phyloP scores from a whole-genome alignment of 2,797 vertebrate genomes.

The Poeciliopsis paucimaculata region DNA sequence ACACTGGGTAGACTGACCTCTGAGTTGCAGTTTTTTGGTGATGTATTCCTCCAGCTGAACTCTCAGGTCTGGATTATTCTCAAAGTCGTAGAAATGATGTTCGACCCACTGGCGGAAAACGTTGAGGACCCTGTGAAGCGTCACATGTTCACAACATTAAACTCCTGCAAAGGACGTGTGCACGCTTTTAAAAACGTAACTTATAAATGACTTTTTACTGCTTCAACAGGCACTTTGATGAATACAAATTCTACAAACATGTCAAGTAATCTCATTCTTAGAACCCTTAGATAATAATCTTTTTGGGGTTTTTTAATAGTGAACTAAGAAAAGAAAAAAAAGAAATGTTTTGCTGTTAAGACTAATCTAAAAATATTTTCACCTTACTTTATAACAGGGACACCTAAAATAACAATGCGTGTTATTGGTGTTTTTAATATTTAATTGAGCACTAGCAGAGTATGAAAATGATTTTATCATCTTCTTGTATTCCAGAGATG shows the following conservation, averaged over 20 bases:
- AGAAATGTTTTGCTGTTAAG: not conserved
- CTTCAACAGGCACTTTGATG: not conserved
- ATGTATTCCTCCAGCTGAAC: constrained; percentile 92
- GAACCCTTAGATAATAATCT: not conserved
- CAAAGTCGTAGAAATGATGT: constrained; percentile 98
- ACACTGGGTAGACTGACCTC: constrained; percentile 77
- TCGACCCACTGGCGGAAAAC: constrained; percentile 99
- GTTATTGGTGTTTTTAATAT: not conserved
- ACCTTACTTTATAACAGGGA: not conserved
- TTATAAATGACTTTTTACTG: not conserved
- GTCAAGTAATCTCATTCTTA: not conserved
- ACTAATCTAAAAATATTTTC: not conserved
- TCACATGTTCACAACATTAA: not conserved
- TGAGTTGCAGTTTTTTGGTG: constrained; percentile 85
- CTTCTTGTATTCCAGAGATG: not conserved
- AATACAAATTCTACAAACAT: not conserved
- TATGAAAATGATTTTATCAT: not conserved
- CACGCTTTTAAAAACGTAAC: not conserved
- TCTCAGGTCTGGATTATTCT: constrained; percentile 91
- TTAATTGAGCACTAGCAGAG: not conserved
- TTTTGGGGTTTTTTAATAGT: not conserved
- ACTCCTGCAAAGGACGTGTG: not conserved
- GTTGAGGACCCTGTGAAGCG: constrained; percentile 87
- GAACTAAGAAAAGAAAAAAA: too few relatives aligned
- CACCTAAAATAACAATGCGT: not conserved